phyloP scores from a whole-genome alignment of 2,888 invertebrate genomes.

The Parasteatoda lunata region DNA sequence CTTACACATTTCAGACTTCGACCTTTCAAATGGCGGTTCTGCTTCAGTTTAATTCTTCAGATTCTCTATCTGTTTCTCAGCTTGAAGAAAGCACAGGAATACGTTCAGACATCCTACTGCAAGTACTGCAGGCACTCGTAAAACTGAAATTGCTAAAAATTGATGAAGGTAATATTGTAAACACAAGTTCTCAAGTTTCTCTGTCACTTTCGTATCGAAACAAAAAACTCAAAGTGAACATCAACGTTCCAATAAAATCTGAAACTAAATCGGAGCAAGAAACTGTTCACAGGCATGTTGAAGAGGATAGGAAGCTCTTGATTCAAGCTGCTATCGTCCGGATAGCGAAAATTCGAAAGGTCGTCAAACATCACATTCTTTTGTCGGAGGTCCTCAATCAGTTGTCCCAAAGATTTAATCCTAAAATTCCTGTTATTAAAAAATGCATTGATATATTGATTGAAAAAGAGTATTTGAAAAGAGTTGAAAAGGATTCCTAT shows the following conservation, averaged over 20 bases:
- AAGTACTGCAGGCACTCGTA: slow-evolving; percentile 92
- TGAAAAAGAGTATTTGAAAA: slow-evolving; percentile 62
- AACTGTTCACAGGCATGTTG: slow-evolving; percentile 97
- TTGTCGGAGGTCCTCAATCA: slow-evolving; percentile 97
- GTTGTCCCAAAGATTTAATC: slow-evolving; percentile 94
- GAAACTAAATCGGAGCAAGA: slow-evolving; percentile 97
- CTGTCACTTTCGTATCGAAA: slow-evolving; percentile 78
- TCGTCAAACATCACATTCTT: slow-evolving; percentile 90
- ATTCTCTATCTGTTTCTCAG: slow-evolving; percentile 89
- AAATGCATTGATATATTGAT: slow-evolving; percentile 76
- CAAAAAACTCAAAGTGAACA: slow-evolving; percentile 97
- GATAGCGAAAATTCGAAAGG: slow-evolving; percentile 97
- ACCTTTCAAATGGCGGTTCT: slow-evolving; percentile 99
- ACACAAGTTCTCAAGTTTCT: slow-evolving; percentile 81
- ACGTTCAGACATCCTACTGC: slow-evolving; percentile 83
- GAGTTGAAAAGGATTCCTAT: slow-evolving; percentile 63
- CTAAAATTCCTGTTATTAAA: slow-evolving; percentile 96
- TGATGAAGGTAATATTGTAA: slow-evolving; percentile 75
- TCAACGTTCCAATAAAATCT: slow-evolving; percentile 97
- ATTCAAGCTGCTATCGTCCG: slow-evolving; percentile 83
- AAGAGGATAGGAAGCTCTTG: slow-evolving; percentile 97
- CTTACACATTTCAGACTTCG: slow-evolving; percentile 85
- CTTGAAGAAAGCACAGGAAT: slow-evolving; percentile 83
- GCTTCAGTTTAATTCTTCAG: slow-evolving; percentile 92
- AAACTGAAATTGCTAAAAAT: slow-evolving; percentile 89